A percentile compares a stretch with the other conserved stretches of the same genome.
phyloP scores from a whole-genome alignment of 2,113 vertebrate species.

The Pterophyllum scalare region DNA sequence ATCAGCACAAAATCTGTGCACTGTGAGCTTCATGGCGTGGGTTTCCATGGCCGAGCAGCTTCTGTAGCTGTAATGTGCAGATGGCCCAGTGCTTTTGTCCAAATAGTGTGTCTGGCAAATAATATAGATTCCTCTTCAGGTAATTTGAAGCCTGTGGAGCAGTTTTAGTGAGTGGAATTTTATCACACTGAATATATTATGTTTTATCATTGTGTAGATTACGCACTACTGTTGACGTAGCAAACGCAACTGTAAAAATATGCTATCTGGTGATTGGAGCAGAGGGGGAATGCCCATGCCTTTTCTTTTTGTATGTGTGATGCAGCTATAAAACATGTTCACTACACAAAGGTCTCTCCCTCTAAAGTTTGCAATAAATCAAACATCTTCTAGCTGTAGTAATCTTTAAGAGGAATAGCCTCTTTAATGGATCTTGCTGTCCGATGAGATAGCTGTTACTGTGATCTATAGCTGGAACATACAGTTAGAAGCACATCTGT shows the following conservation, averaged over 20 bases:
- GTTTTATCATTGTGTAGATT: slow-evolving; percentile 38
- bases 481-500: slow-evolving; percentile 1
- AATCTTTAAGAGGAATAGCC: slow-evolving; percentile 53
- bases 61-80: too few relatives aligned
- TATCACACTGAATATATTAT: not conserved
- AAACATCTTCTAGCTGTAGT: slow-evolving; percentile 18
- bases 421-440: slow-evolving; percentile 54
- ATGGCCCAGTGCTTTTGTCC: too few relatives aligned
- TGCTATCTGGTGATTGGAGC: slow-evolving; percentile 44
- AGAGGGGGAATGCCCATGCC: slow-evolving; percentile 32
- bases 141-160: not conserved
- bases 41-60: too few relatives aligned
- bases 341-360: slow-evolving; percentile 25
- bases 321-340: slow-evolving; percentile 62
- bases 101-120: too few relatives aligned
- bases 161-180: not conserved
- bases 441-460: slow-evolving; percentile 31
- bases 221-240: slow-evolving; percentile 42
- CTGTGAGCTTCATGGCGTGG: too few relatives aligned
- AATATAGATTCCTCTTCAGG: too few relatives aligned
- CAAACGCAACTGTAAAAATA: slow-evolving; percentile 42
- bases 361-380: slow-evolving; percentile 41
- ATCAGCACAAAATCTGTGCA: too few relatives aligned
- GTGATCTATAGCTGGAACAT: slow-evolving; percentile 56
- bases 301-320: slow-evolving; percentile 45